phyloP scores from a whole-genome alignment of 2,113 vertebrate genomes.

The Tangachromis dhanisi region DNA sequence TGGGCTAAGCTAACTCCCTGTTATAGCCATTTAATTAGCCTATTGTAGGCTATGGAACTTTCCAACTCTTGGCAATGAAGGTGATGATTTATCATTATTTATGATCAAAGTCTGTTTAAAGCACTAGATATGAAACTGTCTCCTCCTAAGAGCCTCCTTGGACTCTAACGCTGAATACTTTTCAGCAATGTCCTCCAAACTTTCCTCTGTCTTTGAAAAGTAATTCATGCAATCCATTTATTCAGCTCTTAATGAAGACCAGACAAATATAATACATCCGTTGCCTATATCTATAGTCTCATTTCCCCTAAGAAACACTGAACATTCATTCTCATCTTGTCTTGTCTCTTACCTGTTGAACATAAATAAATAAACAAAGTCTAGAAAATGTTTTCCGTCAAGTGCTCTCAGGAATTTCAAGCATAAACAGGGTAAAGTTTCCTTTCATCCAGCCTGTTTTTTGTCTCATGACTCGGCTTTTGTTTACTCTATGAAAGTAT shows the following conservation, averaged over 20 bases:
- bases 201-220: background rate
- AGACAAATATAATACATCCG: background rate
- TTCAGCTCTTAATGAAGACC: background rate
- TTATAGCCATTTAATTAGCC: background rate
- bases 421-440: slow-evolving; percentile 7
- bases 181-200: background rate
- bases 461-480: slow-evolving; percentile 2
- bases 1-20: background rate
- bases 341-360: slow-evolving; percentile 9
- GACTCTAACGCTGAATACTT: background rate
- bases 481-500: slow-evolving; percentile 14
- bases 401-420: slow-evolving; percentile 14
- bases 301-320: slow-evolving; percentile 6
- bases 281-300: background rate
- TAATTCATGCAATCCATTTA: background rate
- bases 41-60: background rate
- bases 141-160: background rate
- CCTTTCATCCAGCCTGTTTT: slow-evolving; percentile 29
- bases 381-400: background rate
- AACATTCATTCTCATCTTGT: background rate
- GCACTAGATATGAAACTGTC: background rate
- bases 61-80: background rate
- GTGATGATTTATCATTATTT: background rate
- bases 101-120: background rate
- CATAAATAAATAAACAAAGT: background rate